These are phyloP conservation scores for Megastigmus dorsalis DNA, from an alignment of 2,888 invertebrate species.

Conservation along the genomic window DNA sequence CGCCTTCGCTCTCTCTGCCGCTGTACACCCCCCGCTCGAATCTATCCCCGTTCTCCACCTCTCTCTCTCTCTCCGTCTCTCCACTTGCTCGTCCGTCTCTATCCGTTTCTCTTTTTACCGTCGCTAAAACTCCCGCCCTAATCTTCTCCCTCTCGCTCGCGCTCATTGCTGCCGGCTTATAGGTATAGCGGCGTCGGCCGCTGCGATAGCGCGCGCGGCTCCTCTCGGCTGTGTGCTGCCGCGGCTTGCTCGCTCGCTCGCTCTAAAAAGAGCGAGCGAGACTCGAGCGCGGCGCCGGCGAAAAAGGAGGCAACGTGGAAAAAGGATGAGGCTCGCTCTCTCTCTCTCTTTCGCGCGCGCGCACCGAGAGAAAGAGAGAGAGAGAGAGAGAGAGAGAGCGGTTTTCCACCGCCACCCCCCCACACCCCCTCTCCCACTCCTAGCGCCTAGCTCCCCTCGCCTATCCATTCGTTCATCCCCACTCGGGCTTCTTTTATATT, in stretches of 20 bases:
- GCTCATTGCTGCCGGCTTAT: constrained; percentile 1
- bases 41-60: background rate
- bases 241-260: too few species aligned
- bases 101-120: constrained; percentile 48
- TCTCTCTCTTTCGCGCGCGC: too few species aligned
- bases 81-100: constrained; percentile 36
- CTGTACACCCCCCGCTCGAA: constrained; percentile 28
- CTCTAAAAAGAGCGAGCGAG: constrained; percentile 44
- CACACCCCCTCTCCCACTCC: constrained; percentile 60
- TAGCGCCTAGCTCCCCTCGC: constrained; percentile 63
- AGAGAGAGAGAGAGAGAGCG: constrained; percentile 35
- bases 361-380: constrained; percentile 26
- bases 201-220: background rate
- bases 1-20: background rate
- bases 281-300: constrained; percentile 24
- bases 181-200: too few species aligned
- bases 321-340: constrained; percentile 12
- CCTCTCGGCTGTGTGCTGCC: background rate
- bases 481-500: constrained; percentile 71
- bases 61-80: constrained; percentile 13
- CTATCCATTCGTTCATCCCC: constrained; percentile 59
- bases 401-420: constrained; percentile 45
- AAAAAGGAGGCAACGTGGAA: constrained; percentile 38
- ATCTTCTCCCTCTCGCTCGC: constrained; percentile 49
- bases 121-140: constrained; percentile 55